A percentile compares a stretch with the other conserved stretches of the same genome.
These are phyloP conservation scores for Aythya baeri DNA, from an alignment of 2,113 vertebrate species.

Conservation along the genomic window DNA sequence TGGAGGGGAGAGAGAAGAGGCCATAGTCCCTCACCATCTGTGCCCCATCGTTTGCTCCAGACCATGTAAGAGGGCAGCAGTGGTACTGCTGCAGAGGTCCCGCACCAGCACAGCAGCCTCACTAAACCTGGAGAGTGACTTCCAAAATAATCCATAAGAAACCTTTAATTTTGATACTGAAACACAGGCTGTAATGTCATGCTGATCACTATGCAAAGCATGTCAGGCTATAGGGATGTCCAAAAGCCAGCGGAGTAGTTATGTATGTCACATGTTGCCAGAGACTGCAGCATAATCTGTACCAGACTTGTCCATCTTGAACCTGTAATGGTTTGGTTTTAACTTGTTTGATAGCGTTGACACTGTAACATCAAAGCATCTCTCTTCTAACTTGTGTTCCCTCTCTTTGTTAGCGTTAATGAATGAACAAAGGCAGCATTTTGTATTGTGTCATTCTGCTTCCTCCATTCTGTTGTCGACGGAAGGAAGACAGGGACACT, in stretches of 20 bases:
- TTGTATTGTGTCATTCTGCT: background rate
- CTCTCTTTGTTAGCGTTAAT: background rate
- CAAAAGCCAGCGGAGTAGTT: background rate
- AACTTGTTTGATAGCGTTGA: background rate
- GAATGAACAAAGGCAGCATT: background rate
- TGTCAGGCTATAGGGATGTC: rapidly evolving
- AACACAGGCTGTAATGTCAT: background rate
- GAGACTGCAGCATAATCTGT: background rate
- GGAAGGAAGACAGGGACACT: too few relatives aligned
- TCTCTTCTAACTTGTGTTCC: background rate
- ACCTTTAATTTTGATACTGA: background rate
- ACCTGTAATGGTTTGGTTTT: background rate
- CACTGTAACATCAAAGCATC: background rate
- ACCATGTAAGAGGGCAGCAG: background rate
- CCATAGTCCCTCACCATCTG: background rate
- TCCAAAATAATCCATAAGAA: background rate
- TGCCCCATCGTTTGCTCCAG: background rate
- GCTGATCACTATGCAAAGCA: background rate
- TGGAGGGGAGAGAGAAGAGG: background rate
- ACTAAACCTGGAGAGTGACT: background rate
- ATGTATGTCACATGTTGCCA: rapidly evolving
- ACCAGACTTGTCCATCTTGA: background rate
- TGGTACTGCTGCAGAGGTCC: background rate
- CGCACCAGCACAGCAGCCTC: background rate
- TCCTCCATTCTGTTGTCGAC: background rate